Conservation (phyloP, 2,113 vertebrate species). For the Gracilinanus agilis region DNA sequence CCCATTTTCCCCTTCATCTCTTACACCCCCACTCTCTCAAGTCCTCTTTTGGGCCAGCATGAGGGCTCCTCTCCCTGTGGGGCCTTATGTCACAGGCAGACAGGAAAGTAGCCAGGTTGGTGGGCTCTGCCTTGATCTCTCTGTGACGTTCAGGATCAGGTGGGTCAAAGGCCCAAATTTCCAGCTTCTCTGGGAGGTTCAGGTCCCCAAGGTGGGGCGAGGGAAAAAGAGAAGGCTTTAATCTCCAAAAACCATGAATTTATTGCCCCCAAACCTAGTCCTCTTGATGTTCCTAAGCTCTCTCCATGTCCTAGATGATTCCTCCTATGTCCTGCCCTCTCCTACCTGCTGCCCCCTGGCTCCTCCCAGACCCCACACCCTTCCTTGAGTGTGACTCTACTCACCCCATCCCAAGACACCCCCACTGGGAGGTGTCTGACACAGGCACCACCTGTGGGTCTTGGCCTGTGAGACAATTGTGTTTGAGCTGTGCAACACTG, state of each 20-base stretch:
- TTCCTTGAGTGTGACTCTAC: neutral
- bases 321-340: constrained; percentile 1
- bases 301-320: neutral
- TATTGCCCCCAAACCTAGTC: neutral
- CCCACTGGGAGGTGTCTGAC: neutral
- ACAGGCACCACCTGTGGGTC: neutral
- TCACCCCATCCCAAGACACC: neutral
- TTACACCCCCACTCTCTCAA: neutral
- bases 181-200: neutral
- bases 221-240: neutral
- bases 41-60: neutral
- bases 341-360: constrained; percentile 26
- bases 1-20: neutral
- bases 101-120: neutral
- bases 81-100: neutral
- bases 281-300: neutral
- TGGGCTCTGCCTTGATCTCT: neutral
- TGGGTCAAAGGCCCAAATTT: neutral
- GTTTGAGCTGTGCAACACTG: constrained; percentile 70
- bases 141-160: neutral
- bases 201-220: neutral
- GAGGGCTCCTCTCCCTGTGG: neutral
- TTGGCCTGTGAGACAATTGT: constrained; percentile 36
- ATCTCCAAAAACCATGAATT: neutral
- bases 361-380: neutral